phyloP scores from a whole-genome alignment of 2,888 invertebrate species.

The Osmoderma eremita region DNA sequence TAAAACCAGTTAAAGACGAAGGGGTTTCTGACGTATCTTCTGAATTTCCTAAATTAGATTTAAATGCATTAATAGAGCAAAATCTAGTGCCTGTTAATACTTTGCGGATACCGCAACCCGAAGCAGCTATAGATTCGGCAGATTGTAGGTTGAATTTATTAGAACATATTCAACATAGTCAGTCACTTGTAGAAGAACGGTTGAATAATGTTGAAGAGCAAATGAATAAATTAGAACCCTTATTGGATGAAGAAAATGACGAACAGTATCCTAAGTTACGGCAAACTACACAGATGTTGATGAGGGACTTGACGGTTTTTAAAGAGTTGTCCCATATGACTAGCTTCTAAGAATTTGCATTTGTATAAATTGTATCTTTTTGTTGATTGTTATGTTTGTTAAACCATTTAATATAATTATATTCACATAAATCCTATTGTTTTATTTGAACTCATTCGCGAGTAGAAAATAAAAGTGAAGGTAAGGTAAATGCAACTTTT shows the following conservation, averaged over 20 bases:
- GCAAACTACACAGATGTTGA: slow-evolving; percentile 78
- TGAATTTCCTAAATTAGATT: slow-evolving; percentile 51
- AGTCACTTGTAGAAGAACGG: slow-evolving; percentile 75
- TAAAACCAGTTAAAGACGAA: slow-evolving; percentile 54
- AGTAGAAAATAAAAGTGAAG: neutral
- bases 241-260: slow-evolving; percentile 66
- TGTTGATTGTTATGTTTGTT: slow-evolving; percentile 13
- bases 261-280: slow-evolving; percentile 73
- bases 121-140: slow-evolving; percentile 82
- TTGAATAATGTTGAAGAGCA: slow-evolving; percentile 80
- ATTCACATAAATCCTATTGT: neutral
- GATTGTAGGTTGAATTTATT: slow-evolving; percentile 82
- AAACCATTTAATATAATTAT: slow-evolving; percentile 24
- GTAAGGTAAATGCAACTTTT: slow-evolving; percentile 2
- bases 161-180: slow-evolving; percentile 80
- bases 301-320: slow-evolving; percentile 77
- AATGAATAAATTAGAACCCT: slow-evolving; percentile 73
- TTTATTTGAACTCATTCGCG: neutral
- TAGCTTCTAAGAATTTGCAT: slow-evolving; percentile 31
- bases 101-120: slow-evolving; percentile 76
- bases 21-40: slow-evolving; percentile 21
- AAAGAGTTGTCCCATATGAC: slow-evolving; percentile 54
- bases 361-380: slow-evolving; percentile 17
- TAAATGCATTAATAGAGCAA: slow-evolving; percentile 55
- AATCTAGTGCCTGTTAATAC: slow-evolving; percentile 46